A percentile compares a stretch with the other conserved stretches of the same genome.
These are phyloP conservation scores for Caretta caretta DNA, from an alignment of 2,113 vertebrate species.

Conservation along the genomic window DNA sequence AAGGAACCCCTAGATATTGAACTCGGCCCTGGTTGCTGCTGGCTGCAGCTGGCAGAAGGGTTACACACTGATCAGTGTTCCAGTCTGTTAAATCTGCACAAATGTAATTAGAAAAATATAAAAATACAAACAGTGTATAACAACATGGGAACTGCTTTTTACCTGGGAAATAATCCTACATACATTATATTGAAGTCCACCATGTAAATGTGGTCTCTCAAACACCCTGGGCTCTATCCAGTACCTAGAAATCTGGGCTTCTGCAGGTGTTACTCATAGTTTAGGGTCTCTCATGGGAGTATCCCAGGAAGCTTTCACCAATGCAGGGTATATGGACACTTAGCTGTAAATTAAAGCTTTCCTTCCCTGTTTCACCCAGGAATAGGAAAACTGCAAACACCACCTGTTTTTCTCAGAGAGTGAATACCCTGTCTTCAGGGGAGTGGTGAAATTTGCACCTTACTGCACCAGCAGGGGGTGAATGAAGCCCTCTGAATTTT, in stretches of 20 bases:
- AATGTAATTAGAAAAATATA: neutral
- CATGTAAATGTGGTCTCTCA: neutral
- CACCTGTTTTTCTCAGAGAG: neutral
- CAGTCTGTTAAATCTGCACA: neutral
- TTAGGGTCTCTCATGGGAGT: neutral
- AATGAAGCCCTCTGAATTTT: neutral
- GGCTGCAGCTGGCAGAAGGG: no score
- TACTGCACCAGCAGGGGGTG: neutral
- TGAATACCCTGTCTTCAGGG: neutral
- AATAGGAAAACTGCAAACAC: no score
- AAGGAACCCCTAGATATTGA: no score
- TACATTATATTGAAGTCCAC: neutral
- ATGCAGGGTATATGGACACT: neutral
- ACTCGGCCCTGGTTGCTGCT: no score
- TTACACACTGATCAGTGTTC: neutral
- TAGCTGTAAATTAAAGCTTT: neutral
- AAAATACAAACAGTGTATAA: neutral
- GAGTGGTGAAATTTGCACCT: neutral
- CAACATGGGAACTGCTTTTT: neutral
- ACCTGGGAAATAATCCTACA: neutral
- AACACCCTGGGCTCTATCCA: neutral
- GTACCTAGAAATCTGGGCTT: neutral
- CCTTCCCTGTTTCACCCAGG: no score
- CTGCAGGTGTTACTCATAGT: neutral
- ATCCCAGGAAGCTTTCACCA: neutral